Evolutionary conservation across 2,888 invertebrate genomes (phyloP), one percentile per base, ranked within the genome.

Genomic region (Emesis furor): DNA sequence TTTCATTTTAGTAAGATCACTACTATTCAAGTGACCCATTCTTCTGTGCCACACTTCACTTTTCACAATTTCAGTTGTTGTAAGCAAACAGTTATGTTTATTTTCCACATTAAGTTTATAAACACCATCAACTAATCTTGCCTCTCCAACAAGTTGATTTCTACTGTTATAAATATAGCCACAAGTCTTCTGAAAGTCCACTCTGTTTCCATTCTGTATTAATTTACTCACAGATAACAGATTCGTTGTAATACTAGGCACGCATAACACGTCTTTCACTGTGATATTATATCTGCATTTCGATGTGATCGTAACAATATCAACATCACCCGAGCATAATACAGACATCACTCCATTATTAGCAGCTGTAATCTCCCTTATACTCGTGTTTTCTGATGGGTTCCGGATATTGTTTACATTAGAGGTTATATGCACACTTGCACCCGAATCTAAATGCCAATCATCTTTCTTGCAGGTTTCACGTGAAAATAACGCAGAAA

Each of bases 151-250:
- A 8, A 86, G 12, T 14, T 39, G 39, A 69, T 79, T 75, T 6
- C 69, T 42, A 37, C 14, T 77, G 51, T 87, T 79, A 2, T 62
- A 30, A n/a, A 82, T 83, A n/a, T 78, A 37, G 35, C 85, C 86
- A 17, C 12, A 8, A 12, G 74, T 77, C 4, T 69, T n/a, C 35
- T 81, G 14, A 55, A 88, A 88, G 4, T 17, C n/a, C 8, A 88
- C 86, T n/a, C 39, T 87, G 74, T 89, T 39, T 88, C 87, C 86
- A 32, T 86, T 87, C 17, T 67, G 67, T 5, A 88, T 85, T 12
- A 88, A 42, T 62, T 88, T 65, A 76, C 88, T 89, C 0, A 89
- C 88, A 14, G 86, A 89, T 72, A 88, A 17, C 2, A 87, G 10
- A 42, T 88, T 86, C 8, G 87, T 88, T 5, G 85, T 69, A 2